Evolutionary conservation across 2,113 vertebrate genomes (phyloP).

Genomic region (Castor canadensis): DNA sequence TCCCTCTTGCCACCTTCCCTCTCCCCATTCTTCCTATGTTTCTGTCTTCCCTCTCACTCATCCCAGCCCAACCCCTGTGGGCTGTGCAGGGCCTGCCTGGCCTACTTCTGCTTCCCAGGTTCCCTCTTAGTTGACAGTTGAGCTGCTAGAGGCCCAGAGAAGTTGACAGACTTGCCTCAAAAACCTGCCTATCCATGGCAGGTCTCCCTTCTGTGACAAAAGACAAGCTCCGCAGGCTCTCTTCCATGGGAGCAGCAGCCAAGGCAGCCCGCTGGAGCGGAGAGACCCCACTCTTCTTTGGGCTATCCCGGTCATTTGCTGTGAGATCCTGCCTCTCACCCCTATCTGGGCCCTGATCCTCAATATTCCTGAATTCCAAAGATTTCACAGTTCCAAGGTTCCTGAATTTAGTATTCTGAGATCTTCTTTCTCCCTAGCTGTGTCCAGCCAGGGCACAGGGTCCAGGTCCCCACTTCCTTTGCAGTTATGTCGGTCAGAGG

Average conservation of each 20-base stretch:
- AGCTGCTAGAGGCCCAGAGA: neutral
- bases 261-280: neutral
- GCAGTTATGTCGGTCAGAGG: neutral
- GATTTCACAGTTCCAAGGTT: neutral
- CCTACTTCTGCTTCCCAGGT: neutral
- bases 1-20: neutral
- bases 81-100: neutral
- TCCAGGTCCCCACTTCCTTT: neutral
- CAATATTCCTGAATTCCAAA: conserved; percentile 12
- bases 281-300: neutral
- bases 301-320: neutral
- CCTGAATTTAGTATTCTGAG: neutral
- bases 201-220: neutral
- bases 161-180: neutral
- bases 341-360: neutral
- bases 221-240: neutral
- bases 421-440: neutral
- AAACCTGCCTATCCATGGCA: neutral
- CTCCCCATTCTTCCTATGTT: no score
- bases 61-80: neutral
- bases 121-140: neutral
- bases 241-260: neutral
- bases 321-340: neutral
- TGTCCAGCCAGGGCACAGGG: neutral
- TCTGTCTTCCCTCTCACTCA: neutral